Evolutionary conservation across 2,888 invertebrate genomes (phyloP).

Genomic region (Melipona bicolor): DNA sequence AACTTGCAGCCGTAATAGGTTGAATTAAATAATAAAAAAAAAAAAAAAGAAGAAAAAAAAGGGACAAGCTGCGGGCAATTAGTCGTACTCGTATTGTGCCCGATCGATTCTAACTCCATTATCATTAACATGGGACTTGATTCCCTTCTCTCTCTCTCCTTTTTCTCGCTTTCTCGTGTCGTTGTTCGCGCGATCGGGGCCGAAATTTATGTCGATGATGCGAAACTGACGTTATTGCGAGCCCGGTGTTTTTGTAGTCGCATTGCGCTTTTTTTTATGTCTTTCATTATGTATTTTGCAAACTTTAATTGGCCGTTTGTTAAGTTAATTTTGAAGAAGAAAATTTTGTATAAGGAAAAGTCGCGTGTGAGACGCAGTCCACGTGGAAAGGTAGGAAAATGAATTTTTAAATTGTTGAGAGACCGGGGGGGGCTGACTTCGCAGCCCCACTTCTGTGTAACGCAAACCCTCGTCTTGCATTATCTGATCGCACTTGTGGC

Average conservation of each 20-base stretch:
- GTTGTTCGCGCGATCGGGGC: not conserved
- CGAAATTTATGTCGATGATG: not conserved
- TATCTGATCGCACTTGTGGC: not conserved
- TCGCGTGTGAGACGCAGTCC: too few species aligned
- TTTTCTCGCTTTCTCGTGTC: not conserved
- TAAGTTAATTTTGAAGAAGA: too few species aligned
- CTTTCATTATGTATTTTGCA: not conserved
- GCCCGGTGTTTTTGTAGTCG: not conserved
- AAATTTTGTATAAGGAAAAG: too few species aligned
- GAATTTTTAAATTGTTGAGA: not conserved
- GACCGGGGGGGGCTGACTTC: not conserved
- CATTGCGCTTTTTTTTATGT: not conserved
- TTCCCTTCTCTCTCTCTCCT: fast-evolving
- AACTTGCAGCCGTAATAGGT: conserved; percentile 12
- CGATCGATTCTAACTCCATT: conserved; percentile 4
- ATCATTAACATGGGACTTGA: not conserved
- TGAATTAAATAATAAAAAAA: conserved; percentile 1
- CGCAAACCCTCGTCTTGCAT: not conserved
- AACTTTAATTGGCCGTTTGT: too few species aligned
- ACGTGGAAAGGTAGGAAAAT: too few species aligned
- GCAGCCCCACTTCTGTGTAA: not conserved
- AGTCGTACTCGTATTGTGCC: not conserved
- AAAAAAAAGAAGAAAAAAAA: not conserved
- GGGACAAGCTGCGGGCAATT: not conserved
- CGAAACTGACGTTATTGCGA: not conserved